These are phyloP conservation scores for Turnix velox DNA, from an alignment of 2,113 vertebrate genomes.

Conservation along the genomic window DNA sequence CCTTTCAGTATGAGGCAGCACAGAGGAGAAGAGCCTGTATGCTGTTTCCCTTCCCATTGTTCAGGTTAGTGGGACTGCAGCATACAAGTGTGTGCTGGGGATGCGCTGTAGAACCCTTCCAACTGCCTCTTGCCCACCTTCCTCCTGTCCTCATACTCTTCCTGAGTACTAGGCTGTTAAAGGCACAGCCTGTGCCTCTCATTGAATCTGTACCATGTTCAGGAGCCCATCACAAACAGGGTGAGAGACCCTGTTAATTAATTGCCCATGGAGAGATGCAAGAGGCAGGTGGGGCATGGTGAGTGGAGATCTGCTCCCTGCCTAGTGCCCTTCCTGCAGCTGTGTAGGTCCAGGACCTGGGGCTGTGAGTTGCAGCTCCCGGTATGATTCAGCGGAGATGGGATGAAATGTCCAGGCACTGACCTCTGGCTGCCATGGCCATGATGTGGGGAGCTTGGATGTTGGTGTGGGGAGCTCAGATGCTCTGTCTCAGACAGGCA, in stretches of 20 bases:
- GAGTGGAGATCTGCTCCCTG: background rate
- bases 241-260: background rate
- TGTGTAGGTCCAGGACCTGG: background rate
- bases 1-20: background rate
- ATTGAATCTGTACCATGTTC: background rate
- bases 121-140: background rate
- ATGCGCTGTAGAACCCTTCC: accelerated
- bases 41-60: background rate
- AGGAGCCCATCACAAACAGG: background rate
- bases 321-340: no score
- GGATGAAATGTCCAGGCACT: background rate
- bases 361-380: background rate
- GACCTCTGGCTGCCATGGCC: background rate
- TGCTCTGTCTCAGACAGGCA: no score
- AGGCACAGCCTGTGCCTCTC: background rate
- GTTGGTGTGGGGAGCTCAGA: no score
- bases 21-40: accelerated
- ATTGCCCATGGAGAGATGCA: background rate
- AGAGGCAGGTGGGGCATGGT: background rate
- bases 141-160: background rate
- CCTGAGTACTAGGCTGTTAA: background rate
- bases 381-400: background rate
- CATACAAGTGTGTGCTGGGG: background rate
- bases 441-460: no score
- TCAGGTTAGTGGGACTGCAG: accelerated